Conservation (phyloP, 2,797 vertebrate genomes). For the Ctenopoma multispine region DNA sequence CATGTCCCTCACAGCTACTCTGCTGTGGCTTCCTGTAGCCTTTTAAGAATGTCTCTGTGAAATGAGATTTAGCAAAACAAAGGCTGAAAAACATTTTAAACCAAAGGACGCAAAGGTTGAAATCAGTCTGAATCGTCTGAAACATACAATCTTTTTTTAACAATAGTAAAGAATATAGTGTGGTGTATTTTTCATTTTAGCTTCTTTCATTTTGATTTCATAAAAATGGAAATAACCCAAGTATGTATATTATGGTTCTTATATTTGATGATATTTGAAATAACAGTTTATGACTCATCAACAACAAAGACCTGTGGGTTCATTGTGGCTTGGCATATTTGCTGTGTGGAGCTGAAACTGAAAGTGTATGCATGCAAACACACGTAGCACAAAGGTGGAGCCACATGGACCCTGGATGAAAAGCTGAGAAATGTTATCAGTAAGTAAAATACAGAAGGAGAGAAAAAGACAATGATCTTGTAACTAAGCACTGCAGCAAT, state of each 20-base stretch:
- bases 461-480: slow-evolving; percentile 50
- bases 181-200: slow-evolving; percentile 8
- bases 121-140: background rate
- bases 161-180: background rate
- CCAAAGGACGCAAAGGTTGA: background rate
- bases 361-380: slow-evolving; percentile 16
- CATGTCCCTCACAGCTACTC: slow-evolving; percentile 19
- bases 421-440: slow-evolving; percentile 31
- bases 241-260: background rate
- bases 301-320: background rate
- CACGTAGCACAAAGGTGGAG: slow-evolving; percentile 2
- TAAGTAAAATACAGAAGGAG: slow-evolving; percentile 35
- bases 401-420: slow-evolving; percentile 9
- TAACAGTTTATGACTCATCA: background rate
- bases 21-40: slow-evolving; percentile 29
- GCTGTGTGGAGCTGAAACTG: slow-evolving; percentile 3
- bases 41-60: slow-evolving; percentile 31
- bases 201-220: slow-evolving; percentile 1
- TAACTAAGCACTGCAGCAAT: slow-evolving; percentile 62
- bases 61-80: slow-evolving; percentile 25
- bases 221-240: background rate
- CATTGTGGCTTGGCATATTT: background rate
- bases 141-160: slow-evolving; percentile 1
- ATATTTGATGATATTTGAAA: background rate
- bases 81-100: slow-evolving; percentile 18